A percentile compares a stretch with the other conserved stretches of the same genome.
Conservation (phyloP, 2,113 vertebrate species). For the Callospermophilus lateralis region DNA sequence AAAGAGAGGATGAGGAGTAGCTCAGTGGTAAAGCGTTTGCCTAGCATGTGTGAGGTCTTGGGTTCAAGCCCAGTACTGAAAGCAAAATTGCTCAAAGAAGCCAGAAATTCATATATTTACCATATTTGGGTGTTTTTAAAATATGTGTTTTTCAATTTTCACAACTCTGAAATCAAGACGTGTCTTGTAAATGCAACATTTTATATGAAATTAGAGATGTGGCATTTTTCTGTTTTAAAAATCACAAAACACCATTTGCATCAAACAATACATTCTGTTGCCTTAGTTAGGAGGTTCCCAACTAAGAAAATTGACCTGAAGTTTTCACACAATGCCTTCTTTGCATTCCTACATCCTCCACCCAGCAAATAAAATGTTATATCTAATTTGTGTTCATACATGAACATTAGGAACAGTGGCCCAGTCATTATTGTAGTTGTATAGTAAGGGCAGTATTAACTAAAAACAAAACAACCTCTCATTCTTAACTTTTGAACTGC, state of each 20-base stretch:
- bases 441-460: background rate
- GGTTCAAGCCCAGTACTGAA: no score
- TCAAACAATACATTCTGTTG: background rate
- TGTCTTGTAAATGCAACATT: background rate
- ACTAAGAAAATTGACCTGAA: background rate
- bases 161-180: background rate
- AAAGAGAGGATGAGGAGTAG: background rate
- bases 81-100: background rate
- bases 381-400: background rate
- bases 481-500: background rate
- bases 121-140: background rate
- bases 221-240: constrained; percentile 17
- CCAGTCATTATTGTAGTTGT: background rate
- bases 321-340: background rate
- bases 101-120: background rate
- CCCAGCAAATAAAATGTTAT: background rate
- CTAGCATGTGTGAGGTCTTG: no score
- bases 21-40: no score
- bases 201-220: background rate
- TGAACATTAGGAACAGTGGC: background rate
- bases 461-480: background rate
- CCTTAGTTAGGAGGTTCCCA: background rate
- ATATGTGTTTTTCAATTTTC: constrained; percentile 23
- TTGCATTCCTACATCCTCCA: background rate
- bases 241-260: background rate